phyloP scores from a whole-genome alignment of 2,888 invertebrate genomes.

The Sycophila texana region DNA sequence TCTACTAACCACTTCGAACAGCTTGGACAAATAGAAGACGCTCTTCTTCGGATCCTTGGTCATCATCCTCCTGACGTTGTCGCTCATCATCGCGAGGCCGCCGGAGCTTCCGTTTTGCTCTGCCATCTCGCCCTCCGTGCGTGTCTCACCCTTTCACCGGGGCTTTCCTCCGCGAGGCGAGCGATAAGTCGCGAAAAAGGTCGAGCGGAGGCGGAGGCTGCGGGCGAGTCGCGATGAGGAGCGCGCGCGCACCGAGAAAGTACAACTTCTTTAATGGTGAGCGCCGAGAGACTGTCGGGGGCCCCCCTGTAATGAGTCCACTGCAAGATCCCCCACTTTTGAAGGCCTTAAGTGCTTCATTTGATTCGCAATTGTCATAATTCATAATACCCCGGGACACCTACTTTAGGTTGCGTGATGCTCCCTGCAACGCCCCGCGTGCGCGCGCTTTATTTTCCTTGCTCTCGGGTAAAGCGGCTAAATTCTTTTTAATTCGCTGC shows the following conservation, averaged over 20 bases:
- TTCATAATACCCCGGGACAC: conserved; percentile 59
- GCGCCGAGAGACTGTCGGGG: conserved; percentile 9
- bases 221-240: background rate
- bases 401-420: conserved; percentile 52
- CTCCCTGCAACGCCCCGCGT: conserved; percentile 14
- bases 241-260: conserved; percentile 24
- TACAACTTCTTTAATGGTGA: conserved; percentile 45
- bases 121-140: conserved; percentile 27
- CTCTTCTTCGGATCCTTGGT: conserved; percentile 47
- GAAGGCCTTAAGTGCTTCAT: conserved; percentile 64
- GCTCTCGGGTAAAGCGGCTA: conserved; percentile 15
- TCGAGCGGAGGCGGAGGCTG: background rate
- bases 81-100: conserved; percentile 35
- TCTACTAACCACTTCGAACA: conserved; percentile 80
- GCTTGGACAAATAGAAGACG: conserved; percentile 73
- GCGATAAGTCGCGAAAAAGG: background rate
- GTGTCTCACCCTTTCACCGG: background rate
- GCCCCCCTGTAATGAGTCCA: conserved; percentile 44
- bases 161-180: background rate
- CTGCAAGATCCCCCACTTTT: conserved; percentile 48
- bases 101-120: conserved; percentile 38
- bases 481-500: conserved; percentile 22
- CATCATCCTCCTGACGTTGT: conserved; percentile 32
- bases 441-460: conserved; percentile 39
- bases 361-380: conserved; percentile 70